Evolutionary conservation across 1,140 invertebrate species (phyloP), one percentile per base, ranked within the genome.

Genomic region (Pseudomyrmex dendroicus): DNA sequence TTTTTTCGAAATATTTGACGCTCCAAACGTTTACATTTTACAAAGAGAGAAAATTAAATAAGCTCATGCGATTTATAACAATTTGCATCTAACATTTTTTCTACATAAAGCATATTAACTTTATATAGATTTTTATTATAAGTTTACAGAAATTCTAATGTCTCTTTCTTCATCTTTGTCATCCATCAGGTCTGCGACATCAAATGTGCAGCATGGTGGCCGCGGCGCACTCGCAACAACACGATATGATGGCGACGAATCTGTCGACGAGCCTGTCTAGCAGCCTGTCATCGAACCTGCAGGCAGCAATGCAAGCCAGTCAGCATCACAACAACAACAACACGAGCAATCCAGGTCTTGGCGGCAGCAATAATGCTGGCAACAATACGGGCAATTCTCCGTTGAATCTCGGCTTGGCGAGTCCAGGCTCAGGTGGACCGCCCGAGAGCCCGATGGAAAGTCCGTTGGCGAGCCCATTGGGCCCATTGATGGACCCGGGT

Each of bases 181-280:
- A 46, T 59, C 25, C 50, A 2, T 4, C 87, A 95, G 96, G 96
- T 80, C 92, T 97, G 22, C 94, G 96, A 66, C 96, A 97, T 86
- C 96, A 97, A 91, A 96, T 97, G 96, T 96, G 95, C 91, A 95
- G 95, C 91, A 96, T 96, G 96, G 96, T 96, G 13, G 96, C 96
- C 9, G 96, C 96, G 20, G 96, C 95, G 46, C 95, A 95, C 57
- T 95, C 95, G 56, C 95, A 95, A 66, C 95, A 95, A 80, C 96
- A 95, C 93, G 95, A 95, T 85, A 95, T 94, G 92, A 91, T 93
- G 86, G 93, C 93, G 83, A 93, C 94, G 86, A 94, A 94, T 84
- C 91, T 94, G 68, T 93, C 92, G 77, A 91, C 92, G 72, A 93
- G 89, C 64, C 90, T 94, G 74, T 93, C 92, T 76, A 90, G 91